Base-by-base conservation (phyloP, 2,113 vertebrate species). In the Mellivora capensis region DNA sequence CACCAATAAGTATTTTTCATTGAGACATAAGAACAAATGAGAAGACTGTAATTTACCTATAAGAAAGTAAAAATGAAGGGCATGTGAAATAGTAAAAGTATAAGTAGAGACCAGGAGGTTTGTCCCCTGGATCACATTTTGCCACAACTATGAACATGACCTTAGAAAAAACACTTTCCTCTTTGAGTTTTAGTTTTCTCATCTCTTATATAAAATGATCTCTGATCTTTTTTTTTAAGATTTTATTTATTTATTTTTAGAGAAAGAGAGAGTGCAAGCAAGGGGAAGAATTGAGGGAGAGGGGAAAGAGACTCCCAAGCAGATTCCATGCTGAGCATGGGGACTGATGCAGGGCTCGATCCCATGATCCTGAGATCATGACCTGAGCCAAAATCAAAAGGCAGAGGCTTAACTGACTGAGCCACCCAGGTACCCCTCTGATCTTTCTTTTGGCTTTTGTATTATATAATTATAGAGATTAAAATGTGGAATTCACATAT, bases 141-240 rank as follows among this genome's bases (percentile, higher is more conserved):
- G 6, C 15, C 2, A 49, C 17, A 42, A 34, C 23, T 49, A 29
- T 23, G 82, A 2, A 72, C 0, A 3, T 25, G 39, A 2, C 4
- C 52, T 87, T 57, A 5, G 27, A n/a, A 42, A 64, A 71, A 14
- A 72, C 31, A 23, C 0, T 44, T 15, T n/a, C 44, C 10, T 42
- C 31, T 39, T 82, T 57, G 71, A 6, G 15, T 39, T 14, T 61
- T 29, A 31, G n/a, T 86, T 89, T 89, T 91, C 11, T 54, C 54
- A 62, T 64, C 13, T 39, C 15, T 80, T 18, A n/a, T 21, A 37
- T n/a, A 23, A 17, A 4, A 64, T 52, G 4, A 42, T 49, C 17
- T 71, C 15, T 85, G 20, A 80, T 47, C n/a, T 61, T 61, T 62
- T 29, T 64, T n/a, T 20, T n/a, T 4, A 67, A 67, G 34, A 67